Percentiles rank a stretch among this genome's conserved stretches.
Evolutionary conservation across 2,113 vertebrate genomes (phyloP).

Genomic region (Litocranius walleri): DNA sequence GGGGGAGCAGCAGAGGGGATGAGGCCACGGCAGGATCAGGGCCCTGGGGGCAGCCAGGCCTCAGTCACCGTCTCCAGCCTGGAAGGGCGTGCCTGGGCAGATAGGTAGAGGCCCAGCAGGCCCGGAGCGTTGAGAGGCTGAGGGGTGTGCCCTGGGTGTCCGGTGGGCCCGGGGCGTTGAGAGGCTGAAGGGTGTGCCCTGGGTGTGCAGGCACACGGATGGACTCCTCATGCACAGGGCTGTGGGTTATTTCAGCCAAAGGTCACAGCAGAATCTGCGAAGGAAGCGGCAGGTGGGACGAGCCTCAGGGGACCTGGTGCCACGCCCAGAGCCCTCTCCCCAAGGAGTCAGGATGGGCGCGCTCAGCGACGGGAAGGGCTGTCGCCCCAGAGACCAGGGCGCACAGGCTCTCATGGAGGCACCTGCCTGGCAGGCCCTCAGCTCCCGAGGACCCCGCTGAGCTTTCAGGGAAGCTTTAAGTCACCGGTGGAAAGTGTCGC

Average conservation of each 20-base stretch:
- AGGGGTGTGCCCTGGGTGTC: not conserved
- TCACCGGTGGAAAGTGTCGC: not conserved
- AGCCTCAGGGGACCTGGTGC: fast-evolving
- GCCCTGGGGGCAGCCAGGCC: not conserved
- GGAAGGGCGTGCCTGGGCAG: not conserved
- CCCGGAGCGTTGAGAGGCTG: not conserved
- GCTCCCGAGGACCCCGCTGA: not conserved
- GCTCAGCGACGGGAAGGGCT: fast-evolving
- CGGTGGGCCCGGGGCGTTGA: not conserved
- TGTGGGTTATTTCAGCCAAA: not conserved
- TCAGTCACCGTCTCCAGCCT: not conserved
- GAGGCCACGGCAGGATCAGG: not conserved
- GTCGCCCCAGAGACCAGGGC: not conserved
- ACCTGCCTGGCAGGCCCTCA: not conserved
- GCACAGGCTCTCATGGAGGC: not conserved
- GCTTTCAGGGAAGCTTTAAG: not conserved
- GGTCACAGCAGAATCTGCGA: not conserved
- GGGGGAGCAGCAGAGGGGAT: too few relatives aligned
- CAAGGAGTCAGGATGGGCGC: not conserved
- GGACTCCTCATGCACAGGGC: not conserved
- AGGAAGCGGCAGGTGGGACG: not conserved
- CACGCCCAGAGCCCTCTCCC: not conserved
- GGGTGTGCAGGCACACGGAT: not conserved
- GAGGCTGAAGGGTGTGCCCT: not conserved
- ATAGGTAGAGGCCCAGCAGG: fast-evolving